Conservation (phyloP, 2,888 invertebrate species). For the Drosophila yooni region DNA sequence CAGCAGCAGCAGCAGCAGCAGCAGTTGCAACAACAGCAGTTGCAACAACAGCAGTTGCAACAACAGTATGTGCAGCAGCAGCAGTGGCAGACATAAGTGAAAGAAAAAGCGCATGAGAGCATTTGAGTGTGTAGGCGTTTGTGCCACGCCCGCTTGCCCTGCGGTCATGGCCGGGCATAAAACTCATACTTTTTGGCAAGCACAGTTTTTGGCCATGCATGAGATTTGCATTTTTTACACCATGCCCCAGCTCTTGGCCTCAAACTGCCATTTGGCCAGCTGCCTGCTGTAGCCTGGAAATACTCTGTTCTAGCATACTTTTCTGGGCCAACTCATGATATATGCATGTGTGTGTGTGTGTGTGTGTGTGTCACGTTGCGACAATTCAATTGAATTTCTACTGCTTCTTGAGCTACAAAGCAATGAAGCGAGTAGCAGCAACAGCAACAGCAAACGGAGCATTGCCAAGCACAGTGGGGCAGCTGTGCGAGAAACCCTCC, state of each 20-base stretch:
- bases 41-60: conserved; percentile 6
- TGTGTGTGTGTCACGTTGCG: conserved; percentile 51
- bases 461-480: conserved; percentile 7
- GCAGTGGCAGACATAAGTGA: conserved; percentile 13
- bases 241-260: conserved; percentile 16
- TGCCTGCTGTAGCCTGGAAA: conserved; percentile 40
- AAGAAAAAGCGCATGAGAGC: conserved; percentile 31
- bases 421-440: conserved; percentile 32
- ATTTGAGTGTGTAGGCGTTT: conserved; percentile 27
- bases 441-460: conserved; percentile 32
- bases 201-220: conserved; percentile 69
- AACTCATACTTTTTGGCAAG: conserved; percentile 66
- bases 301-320: conserved; percentile 69
- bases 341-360: conserved; percentile 9
- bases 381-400: conserved; percentile 76
- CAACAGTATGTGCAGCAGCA: conserved; percentile 1
- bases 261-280: conserved; percentile 64
- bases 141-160: conserved; percentile 40
- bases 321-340: conserved; percentile 64
- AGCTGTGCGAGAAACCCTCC: not conserved
- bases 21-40: conserved; percentile 5
- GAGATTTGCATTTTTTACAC: conserved; percentile 76
- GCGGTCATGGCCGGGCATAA: conserved; percentile 71
- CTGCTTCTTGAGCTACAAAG: conserved; percentile 57
- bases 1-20: conserved; percentile 3